phyloP scores from a whole-genome alignment of 2,113 vertebrate species.

The Thryonomys swinderianus region DNA sequence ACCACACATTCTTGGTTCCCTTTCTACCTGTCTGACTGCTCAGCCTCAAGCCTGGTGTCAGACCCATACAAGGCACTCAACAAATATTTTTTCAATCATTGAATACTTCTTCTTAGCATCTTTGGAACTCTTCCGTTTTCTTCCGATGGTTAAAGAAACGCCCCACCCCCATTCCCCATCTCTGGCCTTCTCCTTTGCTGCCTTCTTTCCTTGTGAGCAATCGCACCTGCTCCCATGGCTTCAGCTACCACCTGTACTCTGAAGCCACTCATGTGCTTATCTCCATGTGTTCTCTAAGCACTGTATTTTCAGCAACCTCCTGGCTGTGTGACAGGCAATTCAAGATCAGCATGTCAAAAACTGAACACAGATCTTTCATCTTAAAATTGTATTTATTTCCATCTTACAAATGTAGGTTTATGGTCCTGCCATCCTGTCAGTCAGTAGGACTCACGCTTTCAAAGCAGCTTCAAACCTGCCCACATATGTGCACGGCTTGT shows the following conservation, averaged over 20 bases:
- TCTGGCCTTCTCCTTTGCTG: background rate
- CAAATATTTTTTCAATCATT: background rate
- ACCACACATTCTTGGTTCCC: background rate
- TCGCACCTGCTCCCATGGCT: background rate
- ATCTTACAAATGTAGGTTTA: background rate
- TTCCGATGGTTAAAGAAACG: background rate
- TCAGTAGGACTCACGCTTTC: background rate
- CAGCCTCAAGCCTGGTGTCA: background rate
- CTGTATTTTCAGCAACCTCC: background rate
- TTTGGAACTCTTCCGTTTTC: background rate
- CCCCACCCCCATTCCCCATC: background rate
- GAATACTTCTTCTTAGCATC: slow-evolving; percentile 27
- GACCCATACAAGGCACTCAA: background rate
- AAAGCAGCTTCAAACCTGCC: background rate
- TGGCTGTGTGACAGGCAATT: background rate
- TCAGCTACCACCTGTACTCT: background rate
- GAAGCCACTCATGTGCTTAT: background rate
- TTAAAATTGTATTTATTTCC: background rate
- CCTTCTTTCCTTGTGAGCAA: background rate
- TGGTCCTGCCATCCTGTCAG: background rate
- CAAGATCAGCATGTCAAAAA: slow-evolving; percentile 1
- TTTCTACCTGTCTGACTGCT: background rate
- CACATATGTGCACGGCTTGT: background rate
- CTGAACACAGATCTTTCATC: background rate
- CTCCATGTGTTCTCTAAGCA: background rate